Base-by-base conservation (phyloP, 2,888 invertebrate genomes). In the Pseudanteris insignis region DNA sequence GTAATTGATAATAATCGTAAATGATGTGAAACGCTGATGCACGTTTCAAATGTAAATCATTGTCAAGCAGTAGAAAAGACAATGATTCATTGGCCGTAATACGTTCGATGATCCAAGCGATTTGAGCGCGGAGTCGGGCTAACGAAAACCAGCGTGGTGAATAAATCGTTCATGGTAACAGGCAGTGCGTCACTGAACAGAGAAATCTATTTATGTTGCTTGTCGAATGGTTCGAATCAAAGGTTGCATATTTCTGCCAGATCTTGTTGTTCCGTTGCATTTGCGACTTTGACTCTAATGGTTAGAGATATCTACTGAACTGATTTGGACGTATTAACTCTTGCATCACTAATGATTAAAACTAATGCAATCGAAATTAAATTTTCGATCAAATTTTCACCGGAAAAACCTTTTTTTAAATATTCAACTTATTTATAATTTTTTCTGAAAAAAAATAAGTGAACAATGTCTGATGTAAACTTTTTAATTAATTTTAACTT, bases 141-240 rank as follows among this genome's bases (percentile, higher is more conserved):
- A 48, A 59, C 63, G 63, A 54, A 63, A 59, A 63, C 58, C 63
- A 50, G 46, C 54, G 58, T 18, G 63, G 58, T 63, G 57, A 59
- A 63, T 63, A 63, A 63, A 63, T 63, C 58, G 58, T 58, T 46
- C 50, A 29, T 18, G 13, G 61, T 48, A 46, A 55, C 46, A 50
- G 50, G 38, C 21, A 43, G 37, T 38, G 43, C 51, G 62, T 57
- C 57, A 57, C 33, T 62, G 62, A 55, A 57, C 57, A 57, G 43
- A 53, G 62, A 62, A 46, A 57, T 51, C 62, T 53, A 47, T 62
- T 57, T 62, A 47, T 34, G 61, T 53, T 53, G 57, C 41, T 32
- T 46, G 55, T 47, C 53, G 47, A 54, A 47, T 40, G 33, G 48
- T 34, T 38, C 28, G 21, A 61, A 50, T 54, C 54, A 54, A 61